phyloP scores from a whole-genome alignment of 2,888 invertebrate species.

The Blastobasis adustella region DNA sequence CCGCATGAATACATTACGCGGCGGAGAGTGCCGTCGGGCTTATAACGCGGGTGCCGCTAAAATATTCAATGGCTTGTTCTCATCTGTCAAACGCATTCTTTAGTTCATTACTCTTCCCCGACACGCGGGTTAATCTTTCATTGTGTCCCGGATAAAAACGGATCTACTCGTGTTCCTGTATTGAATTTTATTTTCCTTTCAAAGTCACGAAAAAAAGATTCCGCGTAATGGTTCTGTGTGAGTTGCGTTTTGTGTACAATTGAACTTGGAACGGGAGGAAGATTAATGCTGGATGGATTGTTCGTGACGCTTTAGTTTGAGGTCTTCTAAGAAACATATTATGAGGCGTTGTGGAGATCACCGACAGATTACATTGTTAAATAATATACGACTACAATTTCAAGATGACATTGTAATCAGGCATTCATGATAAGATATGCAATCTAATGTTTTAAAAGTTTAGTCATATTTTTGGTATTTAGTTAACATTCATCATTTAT shows the following conservation, averaged over 20 bases:
- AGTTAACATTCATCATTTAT: too few relatives aligned
- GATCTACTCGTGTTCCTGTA: slow-evolving; percentile 36
- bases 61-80: slow-evolving; percentile 52
- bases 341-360: not conserved
- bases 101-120: slow-evolving; percentile 57
- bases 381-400: not conserved
- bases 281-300: too few relatives aligned
- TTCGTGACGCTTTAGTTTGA: too few relatives aligned
- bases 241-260: slow-evolving; percentile 22
- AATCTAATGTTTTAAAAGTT: too few relatives aligned
- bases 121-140: slow-evolving; percentile 58
- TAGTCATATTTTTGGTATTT: too few relatives aligned
- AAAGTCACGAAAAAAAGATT: slow-evolving; percentile 15
- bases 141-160: slow-evolving; percentile 41
- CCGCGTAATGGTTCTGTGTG: slow-evolving; percentile 28
- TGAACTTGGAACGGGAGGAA: not conserved
- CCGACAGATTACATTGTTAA: not conserved
- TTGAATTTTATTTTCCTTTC: slow-evolving; percentile 31
- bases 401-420: not conserved
- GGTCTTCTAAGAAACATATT: too few relatives aligned
- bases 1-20: too few relatives aligned
- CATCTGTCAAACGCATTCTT: slow-evolving; percentile 59
- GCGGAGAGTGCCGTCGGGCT: too few relatives aligned
- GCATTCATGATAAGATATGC: not conserved
- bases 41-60: slow-evolving; percentile 34